A percentile compares a stretch with the other conserved stretches of the same genome.
Conservation (phyloP, 2,113 vertebrate species). For the Neopipo cinnamomea region DNA sequence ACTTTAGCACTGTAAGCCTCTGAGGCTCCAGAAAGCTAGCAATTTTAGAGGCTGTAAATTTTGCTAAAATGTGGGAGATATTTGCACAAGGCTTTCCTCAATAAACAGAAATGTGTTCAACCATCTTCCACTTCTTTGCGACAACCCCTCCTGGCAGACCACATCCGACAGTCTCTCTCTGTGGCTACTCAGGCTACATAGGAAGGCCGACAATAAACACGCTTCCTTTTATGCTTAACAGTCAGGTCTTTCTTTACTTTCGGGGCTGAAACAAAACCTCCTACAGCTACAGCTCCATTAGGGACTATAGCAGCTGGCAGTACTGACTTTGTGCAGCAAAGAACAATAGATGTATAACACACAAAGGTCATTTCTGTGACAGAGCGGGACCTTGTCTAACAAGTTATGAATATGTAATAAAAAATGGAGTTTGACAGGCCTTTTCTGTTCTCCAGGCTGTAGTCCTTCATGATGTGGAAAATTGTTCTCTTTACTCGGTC, state of each 20-base stretch:
- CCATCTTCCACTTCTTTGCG: not conserved
- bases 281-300: not conserved
- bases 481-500: not conserved
- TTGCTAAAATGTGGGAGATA: constrained; percentile 22
- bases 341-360: constrained; percentile 10
- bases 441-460: not conserved
- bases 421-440: constrained; percentile 40
- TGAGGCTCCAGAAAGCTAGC: constrained; percentile 9
- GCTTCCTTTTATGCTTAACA: not conserved
- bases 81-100: constrained; percentile 16
- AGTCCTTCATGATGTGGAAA: not conserved
- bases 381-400: constrained; percentile 14
- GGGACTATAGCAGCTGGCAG: not conserved
- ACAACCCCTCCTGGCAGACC: not conserved
- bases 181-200: not conserved
- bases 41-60: constrained; percentile 40
- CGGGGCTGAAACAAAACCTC: not conserved
- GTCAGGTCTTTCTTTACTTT: not conserved
- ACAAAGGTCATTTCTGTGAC: constrained; percentile 24
- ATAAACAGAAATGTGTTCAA: not conserved
- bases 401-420: constrained; percentile 51
- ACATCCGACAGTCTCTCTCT: not conserved
- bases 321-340: not conserved
- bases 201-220: not conserved
- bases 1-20: constrained; percentile 49